phyloP scores from a whole-genome alignment of 2,113 vertebrate genomes.

The Pituophis catenifer region DNA sequence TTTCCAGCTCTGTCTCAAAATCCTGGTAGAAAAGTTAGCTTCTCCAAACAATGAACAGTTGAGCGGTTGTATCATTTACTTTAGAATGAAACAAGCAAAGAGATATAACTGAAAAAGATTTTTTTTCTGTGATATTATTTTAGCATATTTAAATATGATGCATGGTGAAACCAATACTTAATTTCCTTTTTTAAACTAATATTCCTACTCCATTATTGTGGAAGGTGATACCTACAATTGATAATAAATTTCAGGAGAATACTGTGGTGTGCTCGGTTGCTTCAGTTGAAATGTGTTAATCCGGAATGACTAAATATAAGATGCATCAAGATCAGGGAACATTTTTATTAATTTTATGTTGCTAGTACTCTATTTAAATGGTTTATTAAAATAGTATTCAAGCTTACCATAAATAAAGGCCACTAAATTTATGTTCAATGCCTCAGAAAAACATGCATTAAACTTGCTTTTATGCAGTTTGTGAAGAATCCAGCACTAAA shows the following conservation, averaged over 20 bases:
- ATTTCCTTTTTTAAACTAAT: not conserved
- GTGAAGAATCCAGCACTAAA: not conserved
- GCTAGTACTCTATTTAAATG: not conserved
- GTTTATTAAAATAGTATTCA: not conserved
- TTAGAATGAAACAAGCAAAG: not conserved
- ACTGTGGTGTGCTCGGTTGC: not conserved
- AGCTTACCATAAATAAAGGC: not conserved
- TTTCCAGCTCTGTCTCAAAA: not conserved
- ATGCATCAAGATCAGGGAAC: not conserved
- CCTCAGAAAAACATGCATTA: not conserved
- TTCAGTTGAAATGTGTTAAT: not conserved
- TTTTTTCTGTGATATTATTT: not conserved
- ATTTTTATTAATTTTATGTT: not conserved
- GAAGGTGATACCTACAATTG: not conserved
- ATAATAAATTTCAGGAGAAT: not conserved
- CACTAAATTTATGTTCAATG: not conserved
- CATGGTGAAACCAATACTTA: not conserved
- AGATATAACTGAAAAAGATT: not conserved
- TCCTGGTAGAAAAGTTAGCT: not conserved
- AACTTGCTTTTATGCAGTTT: not conserved
- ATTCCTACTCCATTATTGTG: not conserved
- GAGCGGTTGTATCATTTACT: not conserved
- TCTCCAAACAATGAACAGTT: not conserved
- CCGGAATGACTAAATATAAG: not conserved
- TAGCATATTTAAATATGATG: not conserved